Base-by-base conservation (phyloP, 2,797 vertebrate genomes). In the Rhadinocentrus ornatus region DNA sequence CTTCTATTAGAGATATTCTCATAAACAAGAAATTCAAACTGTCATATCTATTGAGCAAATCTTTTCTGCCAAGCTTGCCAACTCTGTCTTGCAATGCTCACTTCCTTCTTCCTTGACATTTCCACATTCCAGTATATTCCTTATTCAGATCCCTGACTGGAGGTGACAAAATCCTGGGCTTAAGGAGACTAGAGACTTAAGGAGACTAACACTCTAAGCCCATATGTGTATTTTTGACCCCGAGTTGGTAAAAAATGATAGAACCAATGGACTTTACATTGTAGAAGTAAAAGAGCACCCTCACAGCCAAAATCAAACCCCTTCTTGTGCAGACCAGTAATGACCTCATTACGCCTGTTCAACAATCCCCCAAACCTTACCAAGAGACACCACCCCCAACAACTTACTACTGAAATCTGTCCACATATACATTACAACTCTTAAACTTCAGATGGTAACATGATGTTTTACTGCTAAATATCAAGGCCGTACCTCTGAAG, bases 121-220 rank as follows among this genome's bases (percentile, higher is more conserved):
- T 71, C 65, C 66, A 73, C 71, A 69, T 79, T 74, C 27, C 59
- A 32, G 31, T 32, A 20, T 57, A 67, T 62, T 68, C 83, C 64
- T 74, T 37, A 83, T 84, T 86, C 16, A 2, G 69, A 89, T 86
- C 78, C 78, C 62, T 72, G 66, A 57, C 64, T 53, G 58, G 34
- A 80, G 87, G 87, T 91, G 86, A 81, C 66, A 87, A 87, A 86
- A 90, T 90, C 85, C 72, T 52, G 55, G 63, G 73, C 59, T 90
- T 87, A 90, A 74, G 61, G 52, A 72, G 75, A 78, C 73, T 88
- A 88, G 86, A 53, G 75, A 68, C 68, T 80, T 89, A 89, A 88
- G 81, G n/a, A 70, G 66, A 67, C 65, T 83, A 82, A 84, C 66
- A 57, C 73, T 75, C 26, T 79, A 83, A 89, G 60, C 75, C 50